Base-by-base conservation (phyloP, 2,797 vertebrate species). In the Malurus leucopterus region DNA sequence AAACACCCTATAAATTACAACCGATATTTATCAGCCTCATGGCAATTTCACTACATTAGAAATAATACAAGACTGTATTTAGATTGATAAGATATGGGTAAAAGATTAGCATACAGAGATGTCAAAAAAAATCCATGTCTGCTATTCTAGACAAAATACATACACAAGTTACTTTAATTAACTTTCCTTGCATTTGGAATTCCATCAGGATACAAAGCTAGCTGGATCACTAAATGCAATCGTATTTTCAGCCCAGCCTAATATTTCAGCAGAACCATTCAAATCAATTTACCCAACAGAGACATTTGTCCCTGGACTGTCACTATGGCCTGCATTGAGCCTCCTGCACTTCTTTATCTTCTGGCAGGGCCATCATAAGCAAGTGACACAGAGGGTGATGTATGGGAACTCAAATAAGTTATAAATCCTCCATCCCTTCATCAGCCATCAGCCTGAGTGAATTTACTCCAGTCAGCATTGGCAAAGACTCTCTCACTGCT, bases 341-440 rank as follows among this genome's bases (percentile, higher is more conserved):
- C 81, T 97, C 96, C 96, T 95, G 91, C 94, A 96, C 95, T 98
- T 98, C 96, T 98, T 98, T 97, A 98, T 98, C 97, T 98, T 97
- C 96, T 97, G 97, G 97, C 98, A 97, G 96, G 94, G 95, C 97
- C 97, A 97, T 97, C 97, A 97, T 97, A 97, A 97, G 96, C 95
- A 93, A 96, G 93, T 17, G 77, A 97, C 97, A 97, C 72, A 65
- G 84, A 95, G 77, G 86, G 88, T 97, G 97, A 98, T 98, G 62
- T 96, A 98, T 98, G 96, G 95, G 93, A 96, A 95, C 96, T 97
- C 97, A 96, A 96, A 91, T 95, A 96, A 97, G 95, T 93, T 83
- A 97, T 98, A 97, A 97, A 98, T 98, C 92, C 95, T 91, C 27
- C 89, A 94, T 68, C 91, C 93, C 92, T 96, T 97, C 97, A 97